phyloP scores from a whole-genome alignment of 2,888 invertebrate species.

The Dione vanillae region DNA sequence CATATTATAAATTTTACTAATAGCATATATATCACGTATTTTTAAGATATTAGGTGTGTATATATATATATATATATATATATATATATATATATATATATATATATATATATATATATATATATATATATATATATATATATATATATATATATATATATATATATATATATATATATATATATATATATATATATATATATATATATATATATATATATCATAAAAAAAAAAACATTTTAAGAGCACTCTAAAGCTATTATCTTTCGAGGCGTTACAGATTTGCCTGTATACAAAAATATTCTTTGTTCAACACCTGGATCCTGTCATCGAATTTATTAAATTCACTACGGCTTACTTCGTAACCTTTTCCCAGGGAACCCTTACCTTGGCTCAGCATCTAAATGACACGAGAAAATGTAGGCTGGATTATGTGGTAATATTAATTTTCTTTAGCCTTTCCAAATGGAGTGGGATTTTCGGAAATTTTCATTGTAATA shows the following conservation, averaged over 20 bases:
- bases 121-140: no score
- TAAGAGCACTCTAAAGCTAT: neutral
- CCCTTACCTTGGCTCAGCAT: slow-evolving; percentile 15
- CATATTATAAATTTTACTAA: no score
- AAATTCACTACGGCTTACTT: slow-evolving; percentile 44
- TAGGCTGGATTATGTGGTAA: slow-evolving; percentile 24
- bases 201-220: no score
- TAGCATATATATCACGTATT: no score
- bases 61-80: no score
- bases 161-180: no score
- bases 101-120: no score
- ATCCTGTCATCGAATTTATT: slow-evolving; percentile 56
- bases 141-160: no score
- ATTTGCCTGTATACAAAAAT: slow-evolving; percentile 34
- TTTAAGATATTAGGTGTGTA: no score
- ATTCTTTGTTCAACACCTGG: slow-evolving; percentile 47
- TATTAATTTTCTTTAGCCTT: slow-evolving; percentile 31
- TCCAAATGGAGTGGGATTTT: slow-evolving; percentile 4
- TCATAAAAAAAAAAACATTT: slow-evolving; percentile 10
- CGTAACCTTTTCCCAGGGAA: slow-evolving; percentile 31
- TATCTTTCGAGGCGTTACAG: neutral
- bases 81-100: no score
- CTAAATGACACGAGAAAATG: slow-evolving; percentile 34
- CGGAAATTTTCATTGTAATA: neutral
- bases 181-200: no score